Conservation (phyloP, 1,140 invertebrate species). For the Eubasilissa regina region DNA sequence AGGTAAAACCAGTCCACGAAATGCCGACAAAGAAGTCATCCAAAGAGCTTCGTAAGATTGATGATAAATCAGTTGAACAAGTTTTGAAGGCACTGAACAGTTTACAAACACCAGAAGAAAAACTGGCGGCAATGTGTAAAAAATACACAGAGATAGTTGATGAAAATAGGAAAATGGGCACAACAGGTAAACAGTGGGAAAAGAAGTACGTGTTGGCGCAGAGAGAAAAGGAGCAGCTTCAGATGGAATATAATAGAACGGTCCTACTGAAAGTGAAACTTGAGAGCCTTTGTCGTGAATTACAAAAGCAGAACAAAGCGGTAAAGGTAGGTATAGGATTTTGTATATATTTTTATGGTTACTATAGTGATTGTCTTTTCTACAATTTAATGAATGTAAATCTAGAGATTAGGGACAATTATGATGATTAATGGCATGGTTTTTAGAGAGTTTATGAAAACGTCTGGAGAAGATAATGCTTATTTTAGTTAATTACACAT, state of each 20-base stretch:
- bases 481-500: no score
- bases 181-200: conserved; percentile 78
- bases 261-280: conserved; percentile 86
- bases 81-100: conserved; percentile 81
- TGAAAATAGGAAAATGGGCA: conserved; percentile 80
- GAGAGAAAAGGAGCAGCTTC: conserved; percentile 87
- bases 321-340: conserved; percentile 77
- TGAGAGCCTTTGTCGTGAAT: conserved; percentile 90
- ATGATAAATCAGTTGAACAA: conserved; percentile 77
- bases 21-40: conserved; percentile 48
- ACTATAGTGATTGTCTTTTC: not conserved
- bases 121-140: conserved; percentile 81
- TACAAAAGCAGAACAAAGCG: conserved; percentile 92
- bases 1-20: conserved; percentile 50
- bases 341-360: conserved; percentile 28
- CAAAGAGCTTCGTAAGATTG: conserved; percentile 72
- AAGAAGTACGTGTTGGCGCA: conserved; percentile 76
- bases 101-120: conserved; percentile 81
- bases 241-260: conserved; percentile 87
- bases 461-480: no score
- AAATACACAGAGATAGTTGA: conserved; percentile 87
- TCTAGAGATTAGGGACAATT: not conserved
- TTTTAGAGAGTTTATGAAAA: not conserved
- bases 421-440: not conserved
- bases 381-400: no score